Evolutionary conservation across 2,888 invertebrate species (phyloP).

Genomic region (Drosophila birchii): DNA sequence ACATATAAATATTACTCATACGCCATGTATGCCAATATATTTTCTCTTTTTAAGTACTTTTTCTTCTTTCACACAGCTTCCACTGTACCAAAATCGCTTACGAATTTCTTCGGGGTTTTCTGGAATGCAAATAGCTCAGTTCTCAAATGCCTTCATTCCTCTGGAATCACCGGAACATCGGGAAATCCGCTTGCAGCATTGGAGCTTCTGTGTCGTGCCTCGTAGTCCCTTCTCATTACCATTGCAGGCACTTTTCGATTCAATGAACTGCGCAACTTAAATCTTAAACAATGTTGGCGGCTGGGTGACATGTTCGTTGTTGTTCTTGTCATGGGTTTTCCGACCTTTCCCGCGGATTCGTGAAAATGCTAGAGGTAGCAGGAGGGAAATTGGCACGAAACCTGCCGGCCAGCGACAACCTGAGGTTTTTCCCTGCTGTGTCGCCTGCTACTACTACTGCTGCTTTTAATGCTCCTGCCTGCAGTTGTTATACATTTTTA

Average conservation of each 20-base stretch:
- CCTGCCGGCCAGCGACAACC: slow-evolving; percentile 39
- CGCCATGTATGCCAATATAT: neutral
- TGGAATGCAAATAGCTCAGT: slow-evolving; percentile 9
- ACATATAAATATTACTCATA: neutral
- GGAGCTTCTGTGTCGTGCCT: slow-evolving; percentile 4
- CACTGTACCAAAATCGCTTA: neutral
- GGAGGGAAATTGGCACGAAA: slow-evolving; percentile 26
- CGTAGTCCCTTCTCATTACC: slow-evolving; percentile 16
- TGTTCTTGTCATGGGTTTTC: slow-evolving; percentile 30
- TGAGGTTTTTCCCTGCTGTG: slow-evolving; percentile 41
- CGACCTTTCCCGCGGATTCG: neutral
- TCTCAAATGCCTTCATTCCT: neutral
- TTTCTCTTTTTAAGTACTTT: neutral
- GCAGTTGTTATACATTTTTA: slow-evolving; percentile 50
- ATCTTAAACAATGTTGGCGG: slow-evolving; percentile 33
- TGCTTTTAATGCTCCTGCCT: slow-evolving; percentile 36
- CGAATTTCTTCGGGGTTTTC: neutral
- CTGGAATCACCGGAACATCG: slow-evolving; percentile 10
- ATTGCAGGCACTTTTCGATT: slow-evolving; percentile 27
- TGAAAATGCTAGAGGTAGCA: slow-evolving; percentile 7
- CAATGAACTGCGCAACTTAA: slow-evolving; percentile 35
- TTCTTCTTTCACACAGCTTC: neutral
- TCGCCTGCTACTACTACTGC: slow-evolving; percentile 5
- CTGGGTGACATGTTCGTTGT: slow-evolving; percentile 24
- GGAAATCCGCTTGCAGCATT: slow-evolving; percentile 20